Percentiles rank a stretch among this genome's conserved stretches.
phyloP scores from a whole-genome alignment of 2,113 vertebrate species.

The Nothocercus nigrocapillus region DNA sequence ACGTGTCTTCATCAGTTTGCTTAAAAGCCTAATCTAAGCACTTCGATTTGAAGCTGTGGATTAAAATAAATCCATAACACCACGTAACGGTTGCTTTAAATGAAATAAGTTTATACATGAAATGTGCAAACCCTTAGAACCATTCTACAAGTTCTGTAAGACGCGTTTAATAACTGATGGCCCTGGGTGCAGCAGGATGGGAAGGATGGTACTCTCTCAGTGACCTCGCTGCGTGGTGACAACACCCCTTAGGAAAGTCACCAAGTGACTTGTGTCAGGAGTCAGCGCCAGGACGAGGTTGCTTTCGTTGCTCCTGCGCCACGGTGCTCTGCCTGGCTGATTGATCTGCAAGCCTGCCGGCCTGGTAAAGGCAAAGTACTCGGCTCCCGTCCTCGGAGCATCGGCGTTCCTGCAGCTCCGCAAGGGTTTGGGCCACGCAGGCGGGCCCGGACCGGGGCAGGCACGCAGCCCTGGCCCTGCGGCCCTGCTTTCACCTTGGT shows the following conservation, averaged over 20 bases:
- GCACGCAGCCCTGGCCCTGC: background rate
- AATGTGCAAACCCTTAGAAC: background rate
- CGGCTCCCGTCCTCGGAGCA: background rate
- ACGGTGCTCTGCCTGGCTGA: background rate
- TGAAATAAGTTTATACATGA: background rate
- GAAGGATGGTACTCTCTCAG: background rate
- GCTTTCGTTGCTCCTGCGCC: background rate
- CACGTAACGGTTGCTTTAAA: background rate
- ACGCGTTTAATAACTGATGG: background rate
- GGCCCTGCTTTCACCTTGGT: slow-evolving; percentile 1
- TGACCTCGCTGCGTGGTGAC: too few relatives aligned
- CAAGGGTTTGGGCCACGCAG: background rate
- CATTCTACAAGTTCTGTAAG: background rate
- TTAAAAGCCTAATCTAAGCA: background rate
- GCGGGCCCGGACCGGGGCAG: background rate
- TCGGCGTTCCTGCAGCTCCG: background rate
- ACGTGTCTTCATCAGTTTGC: background rate
- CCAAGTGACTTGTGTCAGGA: background rate
- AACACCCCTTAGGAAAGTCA: too few relatives aligned
- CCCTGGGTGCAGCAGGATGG: background rate
- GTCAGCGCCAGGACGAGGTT: background rate
- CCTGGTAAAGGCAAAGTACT: background rate
- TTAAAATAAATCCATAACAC: background rate
- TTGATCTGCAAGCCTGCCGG: background rate
- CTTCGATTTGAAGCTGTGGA: background rate